phyloP scores from a whole-genome alignment of 2,113 vertebrate species.

The Hippoglossus stenolepis region DNA sequence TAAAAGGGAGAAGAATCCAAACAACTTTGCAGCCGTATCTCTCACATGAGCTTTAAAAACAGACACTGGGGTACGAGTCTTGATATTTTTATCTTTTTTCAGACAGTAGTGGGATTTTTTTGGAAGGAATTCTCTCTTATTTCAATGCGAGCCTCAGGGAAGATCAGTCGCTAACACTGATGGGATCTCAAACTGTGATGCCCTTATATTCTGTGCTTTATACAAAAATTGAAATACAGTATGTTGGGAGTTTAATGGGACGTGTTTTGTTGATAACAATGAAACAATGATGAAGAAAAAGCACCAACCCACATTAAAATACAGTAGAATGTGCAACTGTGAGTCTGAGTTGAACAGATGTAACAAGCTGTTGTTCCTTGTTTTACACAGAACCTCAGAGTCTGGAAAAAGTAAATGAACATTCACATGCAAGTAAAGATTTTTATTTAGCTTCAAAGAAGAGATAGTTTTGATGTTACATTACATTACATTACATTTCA shows the following conservation, averaged over 20 bases:
- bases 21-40: constrained; percentile 26
- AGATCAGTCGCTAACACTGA: constrained; percentile 54
- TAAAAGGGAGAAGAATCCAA: constrained; percentile 37
- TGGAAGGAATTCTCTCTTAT: constrained; percentile 40
- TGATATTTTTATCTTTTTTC: constrained; percentile 13
- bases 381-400: no score
- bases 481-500: no score
- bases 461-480: no score
- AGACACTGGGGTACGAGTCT: constrained; percentile 26
- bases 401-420: no score
- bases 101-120: not conserved
- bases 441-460: no score
- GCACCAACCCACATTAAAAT: not conserved
- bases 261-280: not conserved
- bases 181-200: constrained; percentile 40
- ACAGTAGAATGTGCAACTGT: not conserved
- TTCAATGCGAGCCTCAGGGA: constrained; percentile 23
- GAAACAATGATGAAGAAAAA: not conserved
- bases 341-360: no score
- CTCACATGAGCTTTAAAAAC: constrained; percentile 30
- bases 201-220: not conserved
- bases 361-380: no score
- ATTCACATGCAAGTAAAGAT: no score
- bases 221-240: not conserved
- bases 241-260: not conserved